phyloP scores from a whole-genome alignment of 2,113 vertebrate genomes.

The Phaetusa simplex region DNA sequence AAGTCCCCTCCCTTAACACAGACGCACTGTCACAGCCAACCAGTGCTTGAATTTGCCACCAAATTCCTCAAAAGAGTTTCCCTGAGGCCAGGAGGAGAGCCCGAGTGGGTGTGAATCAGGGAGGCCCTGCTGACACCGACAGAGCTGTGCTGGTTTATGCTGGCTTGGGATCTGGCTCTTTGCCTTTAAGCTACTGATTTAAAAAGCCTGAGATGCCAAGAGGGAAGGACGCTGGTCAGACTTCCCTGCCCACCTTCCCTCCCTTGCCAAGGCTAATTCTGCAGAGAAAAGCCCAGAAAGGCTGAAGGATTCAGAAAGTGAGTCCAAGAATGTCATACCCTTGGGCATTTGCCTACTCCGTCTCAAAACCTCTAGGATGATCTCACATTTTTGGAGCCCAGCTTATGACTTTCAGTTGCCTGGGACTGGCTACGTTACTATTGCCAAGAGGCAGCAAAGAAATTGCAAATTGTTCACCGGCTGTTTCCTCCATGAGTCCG shows the following conservation, averaged over 20 bases:
- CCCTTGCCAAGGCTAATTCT: not conserved
- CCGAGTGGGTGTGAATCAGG: not conserved
- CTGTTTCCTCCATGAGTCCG: fast-evolving
- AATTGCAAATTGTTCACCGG: not conserved
- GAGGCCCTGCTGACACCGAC: not conserved
- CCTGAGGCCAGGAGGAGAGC: not conserved
- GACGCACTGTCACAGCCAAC: not conserved
- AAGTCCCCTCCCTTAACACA: not conserved
- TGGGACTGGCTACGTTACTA: not conserved
- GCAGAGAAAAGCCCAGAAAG: not conserved
- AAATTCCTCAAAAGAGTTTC: slow-evolving; percentile 40
- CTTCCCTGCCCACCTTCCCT: not conserved
- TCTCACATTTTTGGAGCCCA: not conserved
- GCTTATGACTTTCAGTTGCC: not conserved
- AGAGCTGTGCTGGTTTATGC: not conserved
- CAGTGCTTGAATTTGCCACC: not conserved
- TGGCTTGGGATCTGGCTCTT: not conserved
- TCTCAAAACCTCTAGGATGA: not conserved
- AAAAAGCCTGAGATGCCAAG: not conserved
- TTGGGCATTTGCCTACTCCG: not conserved
- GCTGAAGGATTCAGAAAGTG: not conserved
- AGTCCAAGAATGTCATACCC: not conserved
- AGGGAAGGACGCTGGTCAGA: not conserved
- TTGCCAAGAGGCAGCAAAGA: not conserved
- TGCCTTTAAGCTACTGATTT: slow-evolving; percentile 6